Percentiles rank a stretch among this genome's conserved stretches.
phyloP scores from a whole-genome alignment of 2,888 invertebrate genomes.

The Ethmia dodecea region DNA sequence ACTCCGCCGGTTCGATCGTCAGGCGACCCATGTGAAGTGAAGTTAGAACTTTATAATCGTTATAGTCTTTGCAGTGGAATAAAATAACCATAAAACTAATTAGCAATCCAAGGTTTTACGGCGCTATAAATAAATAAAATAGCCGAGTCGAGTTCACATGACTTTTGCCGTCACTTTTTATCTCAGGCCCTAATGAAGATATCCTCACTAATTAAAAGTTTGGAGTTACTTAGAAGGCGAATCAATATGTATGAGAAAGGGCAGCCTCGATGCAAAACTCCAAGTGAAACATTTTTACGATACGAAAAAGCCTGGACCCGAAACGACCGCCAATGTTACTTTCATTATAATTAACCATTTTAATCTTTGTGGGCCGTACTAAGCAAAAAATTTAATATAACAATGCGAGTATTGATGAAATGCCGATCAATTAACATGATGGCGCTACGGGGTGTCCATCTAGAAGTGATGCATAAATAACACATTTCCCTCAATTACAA shows the following conservation, averaged over 20 bases:
- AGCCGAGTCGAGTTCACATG: slow-evolving; percentile 41
- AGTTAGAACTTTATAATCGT: slow-evolving; percentile 22
- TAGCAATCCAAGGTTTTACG: slow-evolving; percentile 66
- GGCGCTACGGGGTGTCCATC: slow-evolving; percentile 48
- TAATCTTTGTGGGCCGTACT: background rate
- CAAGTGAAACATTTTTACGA: slow-evolving; percentile 15
- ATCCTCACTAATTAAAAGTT: slow-evolving; percentile 52
- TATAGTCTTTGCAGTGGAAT: slow-evolving; percentile 42
- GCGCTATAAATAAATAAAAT: slow-evolving; percentile 64
- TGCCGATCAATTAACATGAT: slow-evolving; percentile 58
- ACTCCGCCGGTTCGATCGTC: slow-evolving; percentile 2
- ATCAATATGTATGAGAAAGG: slow-evolving; percentile 42
- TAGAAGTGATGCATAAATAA: slow-evolving; percentile 60
- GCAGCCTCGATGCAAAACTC: slow-evolving; percentile 11
- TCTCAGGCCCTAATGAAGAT: slow-evolving; percentile 44
- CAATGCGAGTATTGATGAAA: slow-evolving; percentile 58
- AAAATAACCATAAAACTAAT: slow-evolving; percentile 64
- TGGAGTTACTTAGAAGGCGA: slow-evolving; percentile 36
- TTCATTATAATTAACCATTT: slow-evolving; percentile 29
- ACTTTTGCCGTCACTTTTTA: slow-evolving; percentile 19
- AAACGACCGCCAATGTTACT: slow-evolving; percentile 24
- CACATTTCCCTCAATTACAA: slow-evolving; percentile 51
- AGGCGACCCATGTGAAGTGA: background rate
- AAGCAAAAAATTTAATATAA: slow-evolving; percentile 19
- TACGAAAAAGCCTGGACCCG: slow-evolving; percentile 27